Conservation (phyloP, 2,888 invertebrate genomes). For the Chesias legatella region DNA sequence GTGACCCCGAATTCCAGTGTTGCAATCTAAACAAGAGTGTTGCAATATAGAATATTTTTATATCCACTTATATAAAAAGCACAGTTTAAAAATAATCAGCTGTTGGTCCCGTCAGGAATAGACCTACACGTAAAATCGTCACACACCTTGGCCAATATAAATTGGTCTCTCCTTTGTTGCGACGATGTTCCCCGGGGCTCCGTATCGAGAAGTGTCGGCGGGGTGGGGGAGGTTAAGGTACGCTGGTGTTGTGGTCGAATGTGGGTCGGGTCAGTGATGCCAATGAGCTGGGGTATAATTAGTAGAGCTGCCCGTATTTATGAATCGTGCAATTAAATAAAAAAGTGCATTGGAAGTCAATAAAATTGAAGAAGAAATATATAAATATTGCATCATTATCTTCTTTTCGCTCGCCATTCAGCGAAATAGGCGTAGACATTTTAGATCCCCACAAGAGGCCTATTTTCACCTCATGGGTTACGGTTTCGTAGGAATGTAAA, state of each 20-base stretch:
- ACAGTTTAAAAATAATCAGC: constrained; percentile 25
- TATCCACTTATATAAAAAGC: constrained; percentile 17
- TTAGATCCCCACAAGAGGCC: too few species aligned
- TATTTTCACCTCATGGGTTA: too few species aligned
- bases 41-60: constrained; percentile 1
- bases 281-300: constrained; percentile 36
- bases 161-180: constrained; percentile 17
- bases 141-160: constrained; percentile 28
- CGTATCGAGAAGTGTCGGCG: constrained; percentile 1
- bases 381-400: too few species aligned
- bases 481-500: too few species aligned
- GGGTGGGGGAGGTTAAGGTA: constrained; percentile 21
- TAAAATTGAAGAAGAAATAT: not conserved
- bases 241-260: constrained; percentile 30
- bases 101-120: constrained; percentile 32
- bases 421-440: too few species aligned
- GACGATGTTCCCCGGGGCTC: not conserved
- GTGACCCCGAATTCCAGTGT: not conserved
- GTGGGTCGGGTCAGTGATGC: constrained; percentile 44
- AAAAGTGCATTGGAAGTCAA: not conserved
- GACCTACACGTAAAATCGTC: constrained; percentile 26
- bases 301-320: constrained; percentile 30
- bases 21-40: constrained; percentile 2
- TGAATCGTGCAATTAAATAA: constrained; percentile 14
- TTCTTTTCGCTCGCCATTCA: too few species aligned